Percentiles rank a stretch among this genome's conserved stretches.
Conservation (phyloP, 2,888 invertebrate genomes). For the Seira ritae region DNA sequence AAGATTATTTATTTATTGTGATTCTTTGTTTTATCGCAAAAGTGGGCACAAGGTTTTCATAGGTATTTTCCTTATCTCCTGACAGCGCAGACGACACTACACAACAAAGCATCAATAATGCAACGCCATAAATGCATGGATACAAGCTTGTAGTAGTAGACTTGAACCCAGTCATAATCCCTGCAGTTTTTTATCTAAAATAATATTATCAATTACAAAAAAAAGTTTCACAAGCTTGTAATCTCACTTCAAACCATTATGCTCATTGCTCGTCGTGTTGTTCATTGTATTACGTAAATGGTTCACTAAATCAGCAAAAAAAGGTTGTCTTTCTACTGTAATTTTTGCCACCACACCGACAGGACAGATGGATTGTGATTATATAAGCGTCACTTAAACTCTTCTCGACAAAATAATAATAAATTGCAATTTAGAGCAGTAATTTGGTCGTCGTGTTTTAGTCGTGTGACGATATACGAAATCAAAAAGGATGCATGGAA, state of each 20-base stretch:
- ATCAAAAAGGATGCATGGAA: too few species aligned
- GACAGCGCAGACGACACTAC: constrained; percentile 2
- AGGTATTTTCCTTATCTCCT: neutral
- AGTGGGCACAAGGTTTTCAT: neutral
- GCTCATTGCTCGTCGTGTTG: constrained; percentile 2
- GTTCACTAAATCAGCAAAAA: too few species aligned
- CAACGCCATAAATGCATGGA: neutral
- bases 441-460: too few species aligned
- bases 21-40: constrained; percentile 1
- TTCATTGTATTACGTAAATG: constrained; percentile 19
- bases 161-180: constrained; percentile 38
- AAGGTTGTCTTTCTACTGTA: too few species aligned
- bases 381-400: neutral
- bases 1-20: constrained; percentile 1
- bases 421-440: constrained; percentile 5
- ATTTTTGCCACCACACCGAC: too few species aligned
- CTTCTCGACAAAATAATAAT: neutral
- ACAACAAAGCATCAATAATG: neutral
- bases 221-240: constrained; percentile 47
- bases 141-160: constrained; percentile 17
- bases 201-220: constrained; percentile 33
- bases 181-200: constrained; percentile 2
- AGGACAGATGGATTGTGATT: too few species aligned
- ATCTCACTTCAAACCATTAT: constrained; percentile 4
- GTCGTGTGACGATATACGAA: too few species aligned